Evolutionary conservation across 2,113 vertebrate species (phyloP), one percentile per base, ranked within the genome.

Genomic region (Guaruba guarouba): DNA sequence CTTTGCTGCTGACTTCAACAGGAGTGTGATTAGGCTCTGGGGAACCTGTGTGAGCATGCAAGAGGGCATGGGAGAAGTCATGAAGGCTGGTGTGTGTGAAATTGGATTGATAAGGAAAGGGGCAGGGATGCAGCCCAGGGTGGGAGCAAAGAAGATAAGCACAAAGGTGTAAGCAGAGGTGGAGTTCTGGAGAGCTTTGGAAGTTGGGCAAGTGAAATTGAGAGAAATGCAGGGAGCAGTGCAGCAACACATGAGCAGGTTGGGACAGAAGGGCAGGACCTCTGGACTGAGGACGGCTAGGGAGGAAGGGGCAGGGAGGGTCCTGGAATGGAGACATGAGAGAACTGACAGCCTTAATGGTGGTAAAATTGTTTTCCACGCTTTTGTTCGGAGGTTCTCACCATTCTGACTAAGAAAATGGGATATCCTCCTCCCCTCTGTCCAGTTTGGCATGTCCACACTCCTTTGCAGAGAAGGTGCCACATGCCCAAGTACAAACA

Each of bases 131-230:
- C 76, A 79, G 92, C 49, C 92, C 92, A 94, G 94, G 93, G 86
- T 96, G 95, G 95, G 90, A 96, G 89, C 78, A 81, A 59, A 63
- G 80, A 57, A 95, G 95, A 96, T 95, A 97, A 97, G 78, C 54
- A 13, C 84, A 10, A 81, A 88, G 90, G 92, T 94, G 94, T 96
- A 64, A 94, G 95, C 96, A 95, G 93, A 91, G 95, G 91, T 94
- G 95, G 84, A 96, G 96, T 44, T 91, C 62, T 96, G 95, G 88
- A 96, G 92, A 93, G 86, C 46, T 93, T 48, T 86, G 93, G 91
- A 73, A 90, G 76, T 91, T 96, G 95, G 92, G 96, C 88, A 93
- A 97, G 94, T 94, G 96, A 62, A 91, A 54, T 76, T 29, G 81
- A 49, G 61, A 44, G 73, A 80, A 52, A 24, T 55, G 68, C 59